Conservation (phyloP, 1,140 invertebrate genomes). For the Papilio polytes region DNA sequence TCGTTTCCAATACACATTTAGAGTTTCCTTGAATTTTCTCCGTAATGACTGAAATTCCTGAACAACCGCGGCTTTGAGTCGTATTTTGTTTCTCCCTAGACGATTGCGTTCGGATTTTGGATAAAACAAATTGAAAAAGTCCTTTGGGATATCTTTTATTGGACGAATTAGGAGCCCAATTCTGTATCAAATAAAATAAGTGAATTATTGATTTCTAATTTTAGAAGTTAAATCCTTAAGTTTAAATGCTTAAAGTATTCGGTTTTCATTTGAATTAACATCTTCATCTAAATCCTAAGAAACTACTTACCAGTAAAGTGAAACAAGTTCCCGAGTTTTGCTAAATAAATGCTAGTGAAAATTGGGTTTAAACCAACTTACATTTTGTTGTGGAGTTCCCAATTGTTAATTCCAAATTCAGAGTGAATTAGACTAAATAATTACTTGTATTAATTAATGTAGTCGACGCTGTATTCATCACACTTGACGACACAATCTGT, state of each 20-base stretch:
- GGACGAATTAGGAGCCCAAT: not conserved
- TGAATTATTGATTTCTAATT: not conserved
- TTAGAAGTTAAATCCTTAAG: too few species aligned
- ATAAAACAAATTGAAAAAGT: constrained; percentile 18
- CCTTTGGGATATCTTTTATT: constrained; percentile 12
- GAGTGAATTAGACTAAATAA: constrained; percentile 14
- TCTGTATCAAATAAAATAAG: not conserved
- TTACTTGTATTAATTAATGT: constrained; percentile 13
- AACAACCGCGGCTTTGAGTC: not conserved
- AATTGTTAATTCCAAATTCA: constrained; percentile 1
- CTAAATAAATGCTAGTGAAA: not conserved
- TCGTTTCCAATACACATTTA: not conserved
- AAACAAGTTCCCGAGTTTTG: not conserved
- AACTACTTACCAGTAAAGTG: not conserved
- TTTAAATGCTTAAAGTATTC: too few species aligned
- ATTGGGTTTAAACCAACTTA: not conserved
- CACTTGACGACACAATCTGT: constrained; percentile 26
- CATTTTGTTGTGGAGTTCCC: constrained; percentile 2
- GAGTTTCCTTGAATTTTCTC: not conserved
- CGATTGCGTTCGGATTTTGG: constrained; percentile 11
- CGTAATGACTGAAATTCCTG: not conserved
- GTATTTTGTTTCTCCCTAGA: constrained; percentile 9
- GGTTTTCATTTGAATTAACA: too few species aligned
- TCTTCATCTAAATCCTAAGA: not conserved
- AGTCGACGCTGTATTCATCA: constrained; percentile 1